phyloP scores from a whole-genome alignment of 2,888 invertebrate genomes.

The Pasiphila rectangulata region DNA sequence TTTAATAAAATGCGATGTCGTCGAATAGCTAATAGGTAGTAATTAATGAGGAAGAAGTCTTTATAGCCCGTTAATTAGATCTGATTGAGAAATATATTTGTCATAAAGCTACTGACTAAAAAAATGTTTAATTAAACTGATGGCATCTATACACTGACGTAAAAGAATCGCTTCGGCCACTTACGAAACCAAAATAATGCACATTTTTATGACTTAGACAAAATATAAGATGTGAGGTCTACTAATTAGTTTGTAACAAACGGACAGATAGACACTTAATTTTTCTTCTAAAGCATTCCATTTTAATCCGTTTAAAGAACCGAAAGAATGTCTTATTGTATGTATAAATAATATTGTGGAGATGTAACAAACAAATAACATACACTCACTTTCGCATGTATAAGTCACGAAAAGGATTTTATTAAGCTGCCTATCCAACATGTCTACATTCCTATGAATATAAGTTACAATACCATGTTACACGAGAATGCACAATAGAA shows the following conservation, averaged over 20 bases:
- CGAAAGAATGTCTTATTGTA: no score
- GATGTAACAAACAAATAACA: not conserved
- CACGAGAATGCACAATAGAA: not conserved
- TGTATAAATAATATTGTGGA: no score
- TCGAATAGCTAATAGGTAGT: constrained; percentile 21
- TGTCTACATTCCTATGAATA: no score
- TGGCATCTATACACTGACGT: no score
- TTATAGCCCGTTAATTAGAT: constrained; percentile 21
- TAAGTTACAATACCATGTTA: not conserved
- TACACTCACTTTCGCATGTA: not conserved
- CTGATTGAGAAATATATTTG: constrained; percentile 21
- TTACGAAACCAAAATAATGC: not conserved
- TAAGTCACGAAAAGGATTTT: no score
- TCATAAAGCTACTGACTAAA: constrained; percentile 15
- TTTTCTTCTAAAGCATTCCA: no score
- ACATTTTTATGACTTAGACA: not conserved
- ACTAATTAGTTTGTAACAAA: no score
- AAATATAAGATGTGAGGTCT: no score
- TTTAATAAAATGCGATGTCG: constrained; percentile 18
- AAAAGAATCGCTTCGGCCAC: no score
- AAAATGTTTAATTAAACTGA: not conserved
- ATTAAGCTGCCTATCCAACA: no score
- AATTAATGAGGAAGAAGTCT: constrained; percentile 23
- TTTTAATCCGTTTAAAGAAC: no score
- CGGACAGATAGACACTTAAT: not conserved